Evolutionary conservation across 2,797 vertebrate genomes (phyloP), one percentile per base, ranked within the genome.

Genomic region (Spondyliosoma cantharus): DNA sequence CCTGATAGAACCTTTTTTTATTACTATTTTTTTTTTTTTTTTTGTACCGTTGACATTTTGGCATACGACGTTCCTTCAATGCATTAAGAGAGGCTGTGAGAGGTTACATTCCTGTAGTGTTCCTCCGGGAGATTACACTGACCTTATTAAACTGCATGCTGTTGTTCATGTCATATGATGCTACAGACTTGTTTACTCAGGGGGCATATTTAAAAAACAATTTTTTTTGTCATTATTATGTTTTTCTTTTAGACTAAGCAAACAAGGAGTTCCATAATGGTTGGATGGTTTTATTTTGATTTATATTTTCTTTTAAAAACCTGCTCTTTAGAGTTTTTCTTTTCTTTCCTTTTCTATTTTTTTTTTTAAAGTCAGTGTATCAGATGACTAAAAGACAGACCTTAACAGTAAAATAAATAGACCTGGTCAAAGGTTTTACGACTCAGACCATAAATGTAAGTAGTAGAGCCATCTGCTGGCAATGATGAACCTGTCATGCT

Each of bases 381-480:
- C 32, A 48, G 27, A 71, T 70, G 66, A 37, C 37, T 37, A 37
- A 37, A 37, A 37, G 37, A 9, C 37, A 2, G 37, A 24, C 11
- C 14, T 70, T 48, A 9, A 32, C 0, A 45, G 19, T 27, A 16
- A 59, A 46, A 72, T 3, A n/a, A 27, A 1, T 71, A 54, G 7
- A 37, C 37, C 37, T 50, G 65, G 61, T 13, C 1, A 15, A 69
- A 71, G 4, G 49, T 52, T 75, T 58, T 16, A 43, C 17, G 27
- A 48, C 59, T 46, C 54, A 13, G 19, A 62, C 5, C 17, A 29
- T 43, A 7, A 20, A 54, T 43, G 42, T 71, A 15, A 59, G 70
- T 83, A 80, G 78, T 83, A 80, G 78, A 71, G 87, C 85, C 85
- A 86, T 67, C 90, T 92, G 74, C 86, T 90, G 87, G 85, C 16